These are phyloP conservation scores for Phallusia fumigata DNA, from an alignment of 23 tunicate species.

Conservation along the genomic window DNA sequence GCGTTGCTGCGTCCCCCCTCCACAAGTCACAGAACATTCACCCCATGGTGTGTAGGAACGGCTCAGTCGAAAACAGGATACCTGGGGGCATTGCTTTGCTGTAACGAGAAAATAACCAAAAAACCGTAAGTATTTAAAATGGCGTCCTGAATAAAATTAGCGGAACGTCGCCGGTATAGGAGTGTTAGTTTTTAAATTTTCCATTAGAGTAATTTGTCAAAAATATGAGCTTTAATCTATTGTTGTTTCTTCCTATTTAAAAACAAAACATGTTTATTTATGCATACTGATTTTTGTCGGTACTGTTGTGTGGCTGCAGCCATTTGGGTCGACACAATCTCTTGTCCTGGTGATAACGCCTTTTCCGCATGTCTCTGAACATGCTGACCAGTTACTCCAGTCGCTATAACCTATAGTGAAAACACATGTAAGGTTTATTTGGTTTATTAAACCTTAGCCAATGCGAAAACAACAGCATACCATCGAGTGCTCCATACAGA, in stretches of 20 bases:
- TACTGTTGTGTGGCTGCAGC: not conserved
- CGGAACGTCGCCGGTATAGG: no score
- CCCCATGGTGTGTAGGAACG: conserved; percentile 5
- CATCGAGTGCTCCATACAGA: not conserved
- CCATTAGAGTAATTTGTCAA: no score
- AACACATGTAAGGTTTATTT: not conserved
- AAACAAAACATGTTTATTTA: not conserved
- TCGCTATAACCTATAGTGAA: not conserved
- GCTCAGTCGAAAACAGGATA: not conserved
- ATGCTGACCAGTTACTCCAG: conserved; percentile 8
- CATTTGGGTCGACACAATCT: not conserved
- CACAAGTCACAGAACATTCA: not conserved
- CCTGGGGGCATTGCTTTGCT: not conserved
- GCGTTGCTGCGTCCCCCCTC: not conserved
- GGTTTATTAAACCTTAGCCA: not conserved
- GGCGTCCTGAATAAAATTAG: no score
- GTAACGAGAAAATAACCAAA: not conserved
- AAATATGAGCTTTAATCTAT: no score
- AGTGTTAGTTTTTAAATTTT: no score
- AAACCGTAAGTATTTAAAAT: no score
- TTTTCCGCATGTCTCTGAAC: conserved; percentile 3
- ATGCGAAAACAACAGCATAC: not conserved
- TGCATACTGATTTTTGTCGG: not conserved
- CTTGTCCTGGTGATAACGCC: not conserved
- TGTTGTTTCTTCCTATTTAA: no score